Evolutionary conservation across 1,140 invertebrate genomes (phyloP), one percentile per base, ranked within the genome.

Genomic region (Halyomorpha halys): DNA sequence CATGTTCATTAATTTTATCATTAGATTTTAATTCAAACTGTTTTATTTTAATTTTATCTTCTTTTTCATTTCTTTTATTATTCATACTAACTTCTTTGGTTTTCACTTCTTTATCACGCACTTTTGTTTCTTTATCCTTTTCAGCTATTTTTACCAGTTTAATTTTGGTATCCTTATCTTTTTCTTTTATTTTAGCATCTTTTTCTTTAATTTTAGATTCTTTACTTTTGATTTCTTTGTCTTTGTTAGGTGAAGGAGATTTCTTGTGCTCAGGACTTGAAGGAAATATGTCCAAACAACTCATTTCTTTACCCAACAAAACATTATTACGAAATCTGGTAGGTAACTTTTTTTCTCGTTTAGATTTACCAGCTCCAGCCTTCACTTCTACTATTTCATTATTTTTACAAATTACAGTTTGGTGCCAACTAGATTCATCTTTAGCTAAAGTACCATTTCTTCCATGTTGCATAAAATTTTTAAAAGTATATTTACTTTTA

Each of bases 271-370:
- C 34, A 39, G 34, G 34, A 39, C 34, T 39, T 39, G 34, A 39
- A 39, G 34, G 34, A 39, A 39, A 49, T 49, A 21, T 49, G n/a
- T 18, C 21, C 47, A 49, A 18, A 5, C n/a, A 49, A 13, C 11
- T 19, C 53, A 56, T 56, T 56, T 56, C 53, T 56, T 56, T 56
- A 15, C 53, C 53, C 18, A 56, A 23, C 19, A 56, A 23, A 15
- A 56, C 53, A 56, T 56, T 56, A 25, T 56, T 21, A 23, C 53
- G 18, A 25, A 23, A 56, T 25, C 53, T 56, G 19, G 53, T 56
- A 23, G 53, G 53, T 16, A 56, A 15, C 23, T 56, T 56, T 23
- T 56, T 56, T 25, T 56, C 53, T 4, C 53, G 18, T 56, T 56
- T 56, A 9, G 53, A 56, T 56, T 56, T 56, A 25, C 53, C 23